Conservation (phyloP, 2,888 invertebrate species). For the Trichopoda pennipes region DNA sequence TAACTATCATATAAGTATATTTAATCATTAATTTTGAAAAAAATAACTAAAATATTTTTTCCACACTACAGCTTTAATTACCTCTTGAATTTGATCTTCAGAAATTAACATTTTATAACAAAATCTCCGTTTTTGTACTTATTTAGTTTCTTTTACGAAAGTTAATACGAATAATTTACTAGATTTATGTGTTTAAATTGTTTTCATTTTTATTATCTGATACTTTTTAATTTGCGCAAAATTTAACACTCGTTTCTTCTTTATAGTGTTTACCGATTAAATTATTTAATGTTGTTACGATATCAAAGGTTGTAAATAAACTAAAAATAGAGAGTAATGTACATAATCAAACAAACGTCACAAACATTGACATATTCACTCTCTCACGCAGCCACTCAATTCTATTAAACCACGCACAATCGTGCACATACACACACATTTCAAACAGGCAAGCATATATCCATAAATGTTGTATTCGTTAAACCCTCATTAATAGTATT, state of each 20-base stretch:
- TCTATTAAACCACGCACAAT: constrained; percentile 47
- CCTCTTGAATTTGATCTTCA: constrained; percentile 80
- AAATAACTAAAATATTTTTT: constrained; percentile 8
- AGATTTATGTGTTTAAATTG: background rate
- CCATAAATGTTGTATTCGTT: background rate
- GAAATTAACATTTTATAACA: constrained; percentile 76
- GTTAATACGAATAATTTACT: background rate
- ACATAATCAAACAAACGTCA: constrained; percentile 69
- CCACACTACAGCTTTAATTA: constrained; percentile 62
- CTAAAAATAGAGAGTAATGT: constrained; percentile 78
- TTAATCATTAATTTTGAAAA: constrained; percentile 33
- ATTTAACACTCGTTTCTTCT: background rate
- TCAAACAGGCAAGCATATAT: background rate
- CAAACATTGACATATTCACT: constrained; percentile 39
- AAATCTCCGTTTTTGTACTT: constrained; percentile 1
- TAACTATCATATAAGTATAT: constrained; percentile 14
- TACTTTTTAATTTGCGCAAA: background rate
- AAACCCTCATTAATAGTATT: constrained; percentile 27
- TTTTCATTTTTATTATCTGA: background rate
- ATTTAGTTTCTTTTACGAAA: background rate
- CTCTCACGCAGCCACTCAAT: constrained; percentile 43
- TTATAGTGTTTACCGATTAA: constrained; percentile 30
- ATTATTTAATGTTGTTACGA: constrained; percentile 75
- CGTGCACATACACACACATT: constrained; percentile 17
- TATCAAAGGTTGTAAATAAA: constrained; percentile 80